Evolutionary conservation across 2,888 invertebrate genomes (phyloP), one percentile per base, ranked within the genome.

Genomic region (Phyllotreta cruciferae): DNA sequence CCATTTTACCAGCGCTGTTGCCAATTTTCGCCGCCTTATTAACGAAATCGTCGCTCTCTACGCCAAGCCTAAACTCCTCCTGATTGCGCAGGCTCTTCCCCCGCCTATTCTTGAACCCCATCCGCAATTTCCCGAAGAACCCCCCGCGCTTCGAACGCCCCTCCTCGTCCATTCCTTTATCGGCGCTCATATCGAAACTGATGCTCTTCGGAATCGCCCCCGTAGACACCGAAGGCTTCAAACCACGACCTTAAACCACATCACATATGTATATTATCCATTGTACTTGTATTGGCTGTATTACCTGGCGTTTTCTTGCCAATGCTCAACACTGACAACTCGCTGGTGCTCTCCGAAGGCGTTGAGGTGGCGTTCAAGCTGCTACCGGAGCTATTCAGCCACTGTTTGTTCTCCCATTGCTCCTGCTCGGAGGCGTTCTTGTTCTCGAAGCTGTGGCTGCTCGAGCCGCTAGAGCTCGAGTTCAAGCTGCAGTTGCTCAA

Each of bases 141-240:
- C 91, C 85, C n/a, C 86, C 84, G 2, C 86, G 82, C 6, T 88
- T 85, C 76, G 85, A 87, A 76, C 89, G 88, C 53, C 56, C 56
- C 6, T 86, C 87, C 69, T 84, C 85, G 67, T 83, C 80, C 60
- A 81, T 72, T 1, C 88, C 87, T 71, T 93, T 90, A 76, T 93
- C 93, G 0, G 94, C 93, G 0, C 92, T 92, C 78, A 93, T 91
- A 81, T 95, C 94, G 74, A 94, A 94, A 78, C 93, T 94, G 73
- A 94, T 94, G 75, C 93, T 94, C 81, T 95, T 95, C 0, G 94
- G 93, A 74, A 95, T 94, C 1, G 94, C 92, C 0, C 94, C 94
- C 0, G 91, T 92, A 0, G 90, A 89, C 13, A 85, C 83, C 2
- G 79, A 81, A 0, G 84, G 83, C 70, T 85, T 86, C 42, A 60